Base-by-base conservation (phyloP, 2,797 vertebrate species). In the Poecilia gillii region DNA sequence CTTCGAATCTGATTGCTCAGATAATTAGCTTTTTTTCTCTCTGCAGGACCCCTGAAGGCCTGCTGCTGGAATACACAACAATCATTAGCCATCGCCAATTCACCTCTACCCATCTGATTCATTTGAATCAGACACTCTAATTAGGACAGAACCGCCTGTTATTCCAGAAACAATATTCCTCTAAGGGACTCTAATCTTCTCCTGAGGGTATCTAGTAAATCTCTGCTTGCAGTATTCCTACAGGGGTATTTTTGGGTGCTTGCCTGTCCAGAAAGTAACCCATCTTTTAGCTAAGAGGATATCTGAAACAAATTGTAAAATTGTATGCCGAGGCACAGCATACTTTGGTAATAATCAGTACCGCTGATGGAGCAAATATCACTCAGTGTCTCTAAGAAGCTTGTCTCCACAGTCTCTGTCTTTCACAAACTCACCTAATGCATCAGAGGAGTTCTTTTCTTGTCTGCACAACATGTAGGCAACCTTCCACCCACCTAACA, bases 71-170 rank as follows among this genome's bases (percentile, higher is more conserved):
- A 80, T 68, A 73, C 74, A 72, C 74, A 84, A 81, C 78, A 75
- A 80, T 87, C 85, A 84, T 85, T 75, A 76, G 74, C 81, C 77
- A 23, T 31, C 72, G 83, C 82, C 79, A 41, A 72, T 73, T 75
- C 76, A 71, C 75, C 74, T 81, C 82, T 72, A 81, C 81, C 74
- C 62, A 36, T 90, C 85, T 87, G 62, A 89, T 89, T 91, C 55
- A 49, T 85, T 83, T 80, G 76, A 84, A 78, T 87, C 78, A 79
- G 78, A 91, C 73, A 62, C 73, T 86, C 84, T 91, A 91, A 93
- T 92, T 89, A 89, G 90, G 86, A 82, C 82, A 84, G 83, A 82
- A 71, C 73, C 74, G 82, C 76, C 81, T 73, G 80, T 87, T 88
- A 83, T 87, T 86, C 81, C 79, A 80, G 78, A 87, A 85, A 80